These are phyloP conservation scores for Polyommatus iphigenia DNA, from an alignment of 2,888 invertebrate genomes.

Conservation along the genomic window DNA sequence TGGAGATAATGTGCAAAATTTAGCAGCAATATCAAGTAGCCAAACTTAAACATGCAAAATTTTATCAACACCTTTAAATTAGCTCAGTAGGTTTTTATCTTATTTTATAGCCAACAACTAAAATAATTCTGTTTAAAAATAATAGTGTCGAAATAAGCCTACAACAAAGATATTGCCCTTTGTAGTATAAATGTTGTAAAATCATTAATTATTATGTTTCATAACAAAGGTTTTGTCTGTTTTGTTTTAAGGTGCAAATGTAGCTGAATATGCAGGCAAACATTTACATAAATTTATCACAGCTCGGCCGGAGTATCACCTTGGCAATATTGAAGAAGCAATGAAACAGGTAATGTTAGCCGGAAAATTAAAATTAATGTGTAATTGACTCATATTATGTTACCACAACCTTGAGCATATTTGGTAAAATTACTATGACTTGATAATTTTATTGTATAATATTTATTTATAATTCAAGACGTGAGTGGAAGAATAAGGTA, in stretches of 20 bases:
- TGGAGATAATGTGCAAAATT: not conserved
- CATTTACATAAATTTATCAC: slow-evolving; percentile 96
- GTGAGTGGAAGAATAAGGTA: too few species aligned
- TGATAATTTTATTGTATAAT: not conserved
- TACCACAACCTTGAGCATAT: slow-evolving; percentile 1
- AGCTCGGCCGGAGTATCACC: slow-evolving; percentile 89
- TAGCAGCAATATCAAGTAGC: not conserved
- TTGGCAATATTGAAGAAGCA: slow-evolving; percentile 91
- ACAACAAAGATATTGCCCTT: not conserved
- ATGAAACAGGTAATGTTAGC: slow-evolving; percentile 83
- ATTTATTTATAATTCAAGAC: slow-evolving; percentile 26
- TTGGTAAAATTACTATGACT: not conserved
- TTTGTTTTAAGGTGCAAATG: slow-evolving; percentile 85
- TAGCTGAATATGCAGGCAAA: slow-evolving; percentile 97
- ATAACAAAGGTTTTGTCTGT: not conserved
- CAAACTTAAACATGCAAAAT: too few species aligned
- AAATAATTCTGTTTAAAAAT: too few species aligned
- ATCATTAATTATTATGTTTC: not conserved
- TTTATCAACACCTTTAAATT: too few species aligned
- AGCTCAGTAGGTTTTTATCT: too few species aligned
- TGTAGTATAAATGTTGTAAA: not conserved
- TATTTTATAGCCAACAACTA: too few species aligned
- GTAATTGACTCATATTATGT: slow-evolving; percentile 4
- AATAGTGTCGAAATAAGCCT: not conserved
- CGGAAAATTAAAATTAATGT: slow-evolving; percentile 9